Conservation (phyloP, 1,140 invertebrate species). For the Sinella curviseta region DNA sequence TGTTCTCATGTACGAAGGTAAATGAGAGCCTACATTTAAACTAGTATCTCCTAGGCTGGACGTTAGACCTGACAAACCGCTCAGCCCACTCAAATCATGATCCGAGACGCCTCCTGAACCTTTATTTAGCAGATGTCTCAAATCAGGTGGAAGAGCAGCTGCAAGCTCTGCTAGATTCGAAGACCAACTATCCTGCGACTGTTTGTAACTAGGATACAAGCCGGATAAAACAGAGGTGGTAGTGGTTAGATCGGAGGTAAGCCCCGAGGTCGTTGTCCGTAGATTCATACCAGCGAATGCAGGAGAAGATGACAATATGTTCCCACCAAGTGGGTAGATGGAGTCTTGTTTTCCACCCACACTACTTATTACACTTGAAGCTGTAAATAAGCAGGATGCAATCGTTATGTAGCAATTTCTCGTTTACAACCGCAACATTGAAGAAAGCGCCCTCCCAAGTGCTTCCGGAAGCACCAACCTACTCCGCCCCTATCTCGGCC, state of each 20-base stretch:
- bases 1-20: slow-evolving; percentile 60
- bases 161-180: slow-evolving; percentile 54
- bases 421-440: background rate
- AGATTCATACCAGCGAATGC: slow-evolving; percentile 47
- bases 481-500: background rate
- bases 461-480: slow-evolving; percentile 1
- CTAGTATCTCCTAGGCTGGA: slow-evolving; percentile 37
- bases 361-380: slow-evolving; percentile 55
- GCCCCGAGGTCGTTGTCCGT: slow-evolving; percentile 48
- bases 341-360: slow-evolving; percentile 48
- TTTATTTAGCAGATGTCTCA: slow-evolving; percentile 55
- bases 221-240: slow-evolving; percentile 49
- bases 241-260: slow-evolving; percentile 46
- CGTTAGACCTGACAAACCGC: slow-evolving; percentile 28
- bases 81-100: slow-evolving; percentile 32
- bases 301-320: slow-evolving; percentile 47
- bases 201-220: slow-evolving; percentile 47
- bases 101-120: slow-evolving; percentile 33
- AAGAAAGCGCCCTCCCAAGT: background rate
- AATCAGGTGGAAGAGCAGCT: slow-evolving; percentile 58
- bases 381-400: slow-evolving; percentile 48
- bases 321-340: slow-evolving; percentile 41
- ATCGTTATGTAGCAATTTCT: background rate
- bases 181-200: slow-evolving; percentile 45
- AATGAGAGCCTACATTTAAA: slow-evolving; percentile 48